phyloP scores from a whole-genome alignment of 2,113 vertebrate genomes.

The Psammodynastes pulverulentus region DNA sequence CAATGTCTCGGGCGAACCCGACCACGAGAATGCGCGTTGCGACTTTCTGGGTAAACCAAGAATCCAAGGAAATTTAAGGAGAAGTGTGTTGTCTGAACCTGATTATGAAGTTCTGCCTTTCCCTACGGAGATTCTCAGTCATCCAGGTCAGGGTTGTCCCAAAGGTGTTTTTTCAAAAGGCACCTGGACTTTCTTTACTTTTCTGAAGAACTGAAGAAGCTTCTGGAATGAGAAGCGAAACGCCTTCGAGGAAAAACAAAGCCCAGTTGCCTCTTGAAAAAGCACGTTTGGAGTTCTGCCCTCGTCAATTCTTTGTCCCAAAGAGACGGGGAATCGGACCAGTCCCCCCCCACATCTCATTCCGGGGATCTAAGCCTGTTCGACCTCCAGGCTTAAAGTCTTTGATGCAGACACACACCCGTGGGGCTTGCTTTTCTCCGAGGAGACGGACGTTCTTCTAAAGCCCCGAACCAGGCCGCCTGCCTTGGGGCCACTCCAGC shows the following conservation, averaged over 20 bases:
- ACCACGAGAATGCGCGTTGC: not conserved
- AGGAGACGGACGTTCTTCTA: not conserved
- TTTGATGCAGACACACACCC: not conserved
- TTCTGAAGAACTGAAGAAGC: not conserved
- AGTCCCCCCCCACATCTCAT: not conserved
- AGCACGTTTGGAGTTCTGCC: not conserved
- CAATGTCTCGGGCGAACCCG: not conserved
- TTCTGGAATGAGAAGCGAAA: not conserved
- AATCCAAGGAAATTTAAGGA: no score
- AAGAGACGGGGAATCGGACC: not conserved
- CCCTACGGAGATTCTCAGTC: not conserved
- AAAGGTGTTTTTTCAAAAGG: not conserved
- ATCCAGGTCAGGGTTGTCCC: not conserved
- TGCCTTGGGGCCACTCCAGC: not conserved
- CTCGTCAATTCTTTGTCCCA: not conserved
- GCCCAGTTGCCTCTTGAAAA: not conserved
- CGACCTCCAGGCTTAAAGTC: not conserved
- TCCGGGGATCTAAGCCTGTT: not conserved
- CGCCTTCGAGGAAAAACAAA: not conserved
- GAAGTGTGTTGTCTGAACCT: not conserved
- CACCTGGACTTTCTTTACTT: not conserved
- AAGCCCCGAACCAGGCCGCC: not conserved
- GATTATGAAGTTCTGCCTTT: not conserved
- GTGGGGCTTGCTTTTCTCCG: not conserved
- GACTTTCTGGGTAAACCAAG: not conserved